Conservation (phyloP, 1,140 invertebrate genomes). For the Platyscapa corneri region DNA sequence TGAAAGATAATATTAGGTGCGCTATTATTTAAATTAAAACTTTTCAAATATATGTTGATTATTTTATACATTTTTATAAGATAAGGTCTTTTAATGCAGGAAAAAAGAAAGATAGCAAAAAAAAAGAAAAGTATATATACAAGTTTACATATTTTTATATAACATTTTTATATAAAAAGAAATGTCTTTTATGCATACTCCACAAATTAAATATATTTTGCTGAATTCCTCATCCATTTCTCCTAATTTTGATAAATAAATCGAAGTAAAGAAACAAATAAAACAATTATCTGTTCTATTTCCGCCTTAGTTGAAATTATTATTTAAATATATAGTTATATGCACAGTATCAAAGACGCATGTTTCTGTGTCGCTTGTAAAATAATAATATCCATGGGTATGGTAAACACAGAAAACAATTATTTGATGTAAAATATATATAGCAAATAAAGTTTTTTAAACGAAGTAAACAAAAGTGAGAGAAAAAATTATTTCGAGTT, state of each 20-base stretch:
- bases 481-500: no score
- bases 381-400: neutral
- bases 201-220: neutral
- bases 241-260: neutral
- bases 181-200: no score
- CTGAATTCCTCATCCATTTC: neutral
- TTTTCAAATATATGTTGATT: neutral
- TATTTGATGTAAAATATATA: neutral
- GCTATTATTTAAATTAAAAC: neutral
- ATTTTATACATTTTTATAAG: neutral
- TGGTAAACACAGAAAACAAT: neutral
- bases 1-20: neutral
- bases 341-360: neutral
- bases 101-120: neutral
- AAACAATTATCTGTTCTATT: neutral
- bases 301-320: neutral
- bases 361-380: neutral
- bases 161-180: no score
- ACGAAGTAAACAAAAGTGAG: no score
- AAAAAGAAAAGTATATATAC: neutral
- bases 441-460: no score
- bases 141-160: no score
- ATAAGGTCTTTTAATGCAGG: neutral
- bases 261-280: neutral
- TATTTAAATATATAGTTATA: neutral